Percentiles rank a stretch among this genome's conserved stretches.
phyloP scores from a whole-genome alignment of 2,888 invertebrate genomes.

The Eilema sororculum region DNA sequence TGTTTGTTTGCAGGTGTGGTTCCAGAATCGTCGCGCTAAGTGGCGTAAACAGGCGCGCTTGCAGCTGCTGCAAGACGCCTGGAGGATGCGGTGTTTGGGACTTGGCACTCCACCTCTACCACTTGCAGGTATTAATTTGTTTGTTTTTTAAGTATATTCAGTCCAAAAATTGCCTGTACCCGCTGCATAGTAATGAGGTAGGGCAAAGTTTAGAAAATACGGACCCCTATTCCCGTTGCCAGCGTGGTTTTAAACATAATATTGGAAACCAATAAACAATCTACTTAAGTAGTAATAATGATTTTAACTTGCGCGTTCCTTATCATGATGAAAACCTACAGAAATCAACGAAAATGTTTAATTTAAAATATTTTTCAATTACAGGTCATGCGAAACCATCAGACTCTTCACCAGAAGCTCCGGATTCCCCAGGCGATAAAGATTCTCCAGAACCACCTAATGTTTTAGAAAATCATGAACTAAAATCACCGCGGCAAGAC shows the following conservation, averaged over 20 bases:
- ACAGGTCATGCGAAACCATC: conserved; percentile 80
- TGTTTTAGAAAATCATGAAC: conserved; percentile 67
- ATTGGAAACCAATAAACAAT: no score
- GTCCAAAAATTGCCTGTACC: no score
- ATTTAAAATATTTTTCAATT: conserved; percentile 43
- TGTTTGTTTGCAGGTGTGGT: conserved; percentile 91
- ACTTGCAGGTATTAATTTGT: conserved; percentile 73
- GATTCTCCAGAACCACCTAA: conserved; percentile 75
- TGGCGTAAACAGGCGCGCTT: conserved; percentile 96
- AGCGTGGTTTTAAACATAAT: no score
- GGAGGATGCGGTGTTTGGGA: conserved; percentile 96
- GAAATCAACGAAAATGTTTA: no score
- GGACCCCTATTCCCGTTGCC: no score
- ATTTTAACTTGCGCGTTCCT: background rate
- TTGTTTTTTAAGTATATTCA: background rate
- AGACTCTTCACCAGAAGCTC: conserved; percentile 79
- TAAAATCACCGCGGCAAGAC: conserved; percentile 75
- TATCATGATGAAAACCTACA: no score
- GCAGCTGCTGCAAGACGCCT: conserved; percentile 95
- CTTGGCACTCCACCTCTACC: conserved; percentile 88
- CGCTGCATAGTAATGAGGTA: no score
- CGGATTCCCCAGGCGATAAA: conserved; percentile 77
- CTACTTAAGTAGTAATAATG: no score
- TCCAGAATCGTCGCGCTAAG: conserved; percentile 96
- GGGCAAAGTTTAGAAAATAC: background rate